phyloP scores from a whole-genome alignment of 2,888 invertebrate genomes.

The Drosophila mulleri region DNA sequence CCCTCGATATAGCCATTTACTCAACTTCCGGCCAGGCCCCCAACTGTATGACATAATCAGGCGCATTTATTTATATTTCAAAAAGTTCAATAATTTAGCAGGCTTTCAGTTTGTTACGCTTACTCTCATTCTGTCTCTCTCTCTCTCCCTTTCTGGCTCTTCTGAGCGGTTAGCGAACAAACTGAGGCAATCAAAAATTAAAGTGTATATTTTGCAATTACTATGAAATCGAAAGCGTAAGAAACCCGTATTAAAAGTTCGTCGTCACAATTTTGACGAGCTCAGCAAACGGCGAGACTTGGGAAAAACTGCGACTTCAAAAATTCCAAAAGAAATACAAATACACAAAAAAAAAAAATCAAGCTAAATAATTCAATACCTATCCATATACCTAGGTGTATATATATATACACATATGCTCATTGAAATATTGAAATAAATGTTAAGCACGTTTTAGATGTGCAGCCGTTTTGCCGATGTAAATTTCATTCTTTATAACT shows the following conservation, averaged over 20 bases:
- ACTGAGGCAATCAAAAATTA: constrained; percentile 15
- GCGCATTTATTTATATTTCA: constrained; percentile 39
- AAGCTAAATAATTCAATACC: constrained; percentile 40
- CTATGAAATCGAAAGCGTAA: constrained; percentile 33
- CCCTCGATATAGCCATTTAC: constrained; percentile 3
- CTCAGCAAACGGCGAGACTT: constrained; percentile 52
- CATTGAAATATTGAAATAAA: constrained; percentile 35
- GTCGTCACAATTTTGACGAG: constrained; percentile 39
- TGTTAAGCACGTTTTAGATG: constrained; percentile 48
- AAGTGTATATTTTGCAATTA: constrained; percentile 7
- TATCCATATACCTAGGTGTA: not conserved
- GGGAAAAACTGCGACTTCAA: constrained; percentile 30
- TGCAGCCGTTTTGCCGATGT: constrained; percentile 16
- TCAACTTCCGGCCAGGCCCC: constrained; percentile 54
- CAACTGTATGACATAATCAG: constrained; percentile 41
- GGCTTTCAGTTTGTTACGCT: constrained; percentile 9
- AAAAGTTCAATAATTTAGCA: constrained; percentile 56
- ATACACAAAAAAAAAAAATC: constrained; percentile 50
- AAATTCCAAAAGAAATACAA: constrained; percentile 13
- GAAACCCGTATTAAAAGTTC: constrained; percentile 26
- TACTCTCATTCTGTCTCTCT: not conserved
- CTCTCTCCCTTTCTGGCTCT: not conserved
- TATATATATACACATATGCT: not conserved
- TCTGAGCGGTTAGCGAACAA: constrained; percentile 60
- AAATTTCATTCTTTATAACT: constrained; percentile 13